A percentile compares a stretch with the other conserved stretches of the same genome.
Conservation (phyloP, 2,113 vertebrate species). For the Corapipo altera region DNA sequence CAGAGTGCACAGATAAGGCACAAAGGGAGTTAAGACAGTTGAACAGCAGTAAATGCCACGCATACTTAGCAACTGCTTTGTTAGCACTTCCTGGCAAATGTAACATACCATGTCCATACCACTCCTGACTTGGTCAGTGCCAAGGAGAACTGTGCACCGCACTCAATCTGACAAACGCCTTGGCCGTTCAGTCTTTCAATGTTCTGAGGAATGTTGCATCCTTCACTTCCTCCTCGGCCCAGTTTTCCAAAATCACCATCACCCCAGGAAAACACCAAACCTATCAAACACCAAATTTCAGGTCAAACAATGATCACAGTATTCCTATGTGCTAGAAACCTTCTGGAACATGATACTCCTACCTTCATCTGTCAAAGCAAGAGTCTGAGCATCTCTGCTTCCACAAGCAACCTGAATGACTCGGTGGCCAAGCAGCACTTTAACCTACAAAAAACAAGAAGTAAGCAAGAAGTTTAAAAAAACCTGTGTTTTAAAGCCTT, state of each 20-base stretch:
- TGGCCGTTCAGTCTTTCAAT: conserved; percentile 96
- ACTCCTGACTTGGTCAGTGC: conserved; percentile 97
- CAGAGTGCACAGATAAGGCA: not conserved
- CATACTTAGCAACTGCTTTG: not conserved
- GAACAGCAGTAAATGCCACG: not conserved
- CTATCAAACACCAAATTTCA: conserved; percentile 66
- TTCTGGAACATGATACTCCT: not conserved
- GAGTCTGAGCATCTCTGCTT: conserved; percentile 94
- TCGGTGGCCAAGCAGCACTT: conserved; percentile 93
- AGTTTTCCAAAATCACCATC: conserved; percentile 98
- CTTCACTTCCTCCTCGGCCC: conserved; percentile 96
- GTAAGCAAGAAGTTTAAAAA: not conserved
- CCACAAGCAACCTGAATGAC: conserved; percentile 98
- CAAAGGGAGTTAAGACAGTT: not conserved
- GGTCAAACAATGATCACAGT: not conserved
- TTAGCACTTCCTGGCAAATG: not conserved
- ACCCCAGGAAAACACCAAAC: conserved; percentile 98
- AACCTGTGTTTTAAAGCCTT: not conserved
- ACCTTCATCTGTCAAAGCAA: conserved; percentile 98
- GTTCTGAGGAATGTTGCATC: conserved; percentile 98
- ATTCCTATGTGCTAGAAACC: not conserved
- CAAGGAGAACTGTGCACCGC: conserved; percentile 96
- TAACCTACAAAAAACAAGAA: conserved; percentile 78
- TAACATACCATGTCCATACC: conserved; percentile 95
- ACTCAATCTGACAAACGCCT: conserved; percentile 96